phyloP scores from a whole-genome alignment of 2,797 vertebrate species.

The Helicolenus hilgendorfi region DNA sequence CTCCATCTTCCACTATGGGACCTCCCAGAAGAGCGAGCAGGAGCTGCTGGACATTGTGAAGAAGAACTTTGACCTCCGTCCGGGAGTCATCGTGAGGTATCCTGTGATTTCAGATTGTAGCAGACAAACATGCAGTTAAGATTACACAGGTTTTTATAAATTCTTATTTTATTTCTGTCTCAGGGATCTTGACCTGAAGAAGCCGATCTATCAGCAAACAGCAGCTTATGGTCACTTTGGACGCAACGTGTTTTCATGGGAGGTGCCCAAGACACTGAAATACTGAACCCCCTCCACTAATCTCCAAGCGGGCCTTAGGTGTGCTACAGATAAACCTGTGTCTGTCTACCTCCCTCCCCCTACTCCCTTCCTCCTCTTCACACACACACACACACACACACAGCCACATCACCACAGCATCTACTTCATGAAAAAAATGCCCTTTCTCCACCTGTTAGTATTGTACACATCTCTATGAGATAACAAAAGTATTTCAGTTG shows the following conservation, averaged over 20 bases:
- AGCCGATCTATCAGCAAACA: constrained; percentile 96
- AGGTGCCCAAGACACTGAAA: constrained; percentile 95
- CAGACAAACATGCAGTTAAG: not conserved
- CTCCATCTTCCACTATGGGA: constrained; percentile 98
- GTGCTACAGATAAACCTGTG: constrained; percentile 92
- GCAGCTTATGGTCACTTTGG: constrained; percentile 98
- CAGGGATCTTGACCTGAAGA: constrained; percentile 98
- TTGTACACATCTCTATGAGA: constrained; percentile 8
- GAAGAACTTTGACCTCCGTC: constrained; percentile 97
- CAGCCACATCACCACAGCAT: constrained; percentile 18
- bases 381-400: not conserved
- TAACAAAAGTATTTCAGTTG: constrained; percentile 4
- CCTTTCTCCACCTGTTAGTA: not conserved
- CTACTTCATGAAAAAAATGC: not conserved
- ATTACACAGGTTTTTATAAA: not conserved
- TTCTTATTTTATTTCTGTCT: constrained; percentile 81
- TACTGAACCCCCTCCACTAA: constrained; percentile 89
- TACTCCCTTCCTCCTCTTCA: constrained; percentile 11
- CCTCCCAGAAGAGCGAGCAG: constrained; percentile 94
- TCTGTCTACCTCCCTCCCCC: not conserved
- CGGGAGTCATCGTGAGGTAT: constrained; percentile 98
- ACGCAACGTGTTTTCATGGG: constrained; percentile 95
- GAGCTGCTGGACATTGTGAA: constrained; percentile 95
- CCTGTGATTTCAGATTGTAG: not conserved
- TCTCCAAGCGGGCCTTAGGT: constrained; percentile 85